A percentile compares a stretch with the other conserved stretches of the same genome.
phyloP scores from a whole-genome alignment of 2,888 invertebrate genomes.

The Mesochorus sp. region DNA sequence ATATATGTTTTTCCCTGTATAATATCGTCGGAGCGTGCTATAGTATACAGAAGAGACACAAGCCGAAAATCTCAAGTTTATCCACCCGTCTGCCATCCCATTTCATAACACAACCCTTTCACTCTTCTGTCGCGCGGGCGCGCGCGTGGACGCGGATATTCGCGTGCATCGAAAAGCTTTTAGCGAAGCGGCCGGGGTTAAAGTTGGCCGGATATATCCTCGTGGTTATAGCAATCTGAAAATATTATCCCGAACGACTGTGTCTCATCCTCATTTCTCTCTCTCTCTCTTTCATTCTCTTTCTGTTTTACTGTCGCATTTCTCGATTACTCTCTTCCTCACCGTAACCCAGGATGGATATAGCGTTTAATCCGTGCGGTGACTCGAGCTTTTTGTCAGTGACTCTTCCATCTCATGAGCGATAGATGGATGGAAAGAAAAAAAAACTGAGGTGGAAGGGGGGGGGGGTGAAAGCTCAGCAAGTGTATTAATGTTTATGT shows the following conservation, averaged over 20 bases:
- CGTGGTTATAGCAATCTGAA: conserved; percentile 53
- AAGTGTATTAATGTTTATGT: conserved; percentile 30
- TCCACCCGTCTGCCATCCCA: not conserved
- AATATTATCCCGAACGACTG: conserved; percentile 54
- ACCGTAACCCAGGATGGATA: not conserved
- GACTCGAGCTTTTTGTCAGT: conserved; percentile 13
- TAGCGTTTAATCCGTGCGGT: conserved; percentile 58
- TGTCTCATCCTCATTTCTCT: conserved; percentile 37
- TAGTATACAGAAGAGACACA: conserved; percentile 5
- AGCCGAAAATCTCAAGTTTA: conserved; percentile 44
- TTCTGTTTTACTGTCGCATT: not conserved
- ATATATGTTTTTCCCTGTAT: not conserved
- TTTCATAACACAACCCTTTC: not conserved
- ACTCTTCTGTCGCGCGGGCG: not conserved
- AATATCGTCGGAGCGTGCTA: too few species aligned
- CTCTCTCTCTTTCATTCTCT: not conserved
- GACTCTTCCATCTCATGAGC: not conserved
- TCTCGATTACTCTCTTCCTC: not conserved
- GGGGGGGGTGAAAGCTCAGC: conserved; percentile 53
- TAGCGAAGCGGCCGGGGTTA: conserved; percentile 31
- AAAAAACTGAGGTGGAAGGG: conserved; percentile 52
- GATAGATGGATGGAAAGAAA: conserved; percentile 18
- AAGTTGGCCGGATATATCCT: conserved; percentile 40
- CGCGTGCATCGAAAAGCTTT: conserved; percentile 64
- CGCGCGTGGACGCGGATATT: conserved; percentile 23